A percentile compares a stretch with the other conserved stretches of the same genome.
Evolutionary conservation across 2,888 invertebrate species (phyloP).

Genomic region (Cacoxenus indagator): DNA sequence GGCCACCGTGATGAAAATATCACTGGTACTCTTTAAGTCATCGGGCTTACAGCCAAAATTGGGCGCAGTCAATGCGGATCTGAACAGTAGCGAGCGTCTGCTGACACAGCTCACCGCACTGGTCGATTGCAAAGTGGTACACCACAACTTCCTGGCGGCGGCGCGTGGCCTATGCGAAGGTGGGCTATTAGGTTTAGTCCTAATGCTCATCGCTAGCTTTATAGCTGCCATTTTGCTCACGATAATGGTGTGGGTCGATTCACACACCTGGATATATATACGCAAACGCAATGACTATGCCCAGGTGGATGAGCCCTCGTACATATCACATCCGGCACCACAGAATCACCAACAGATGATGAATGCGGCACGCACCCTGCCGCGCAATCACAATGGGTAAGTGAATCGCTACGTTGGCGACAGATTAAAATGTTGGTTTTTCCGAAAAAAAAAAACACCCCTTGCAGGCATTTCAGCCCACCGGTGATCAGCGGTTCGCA

Average conservation of each 20-base stretch:
- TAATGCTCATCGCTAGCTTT: conserved; percentile 89
- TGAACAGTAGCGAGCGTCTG: conserved; percentile 82
- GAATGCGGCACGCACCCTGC: conserved; percentile 72
- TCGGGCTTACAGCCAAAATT: conserved; percentile 80
- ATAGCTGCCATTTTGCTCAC: conserved; percentile 92
- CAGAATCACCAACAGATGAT: conserved; percentile 72
- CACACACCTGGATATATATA: conserved; percentile 97
- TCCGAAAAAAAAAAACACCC: not conserved
- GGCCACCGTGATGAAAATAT: conserved; percentile 70
- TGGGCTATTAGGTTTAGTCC: conserved; percentile 84
- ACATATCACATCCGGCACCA: conserved; percentile 70
- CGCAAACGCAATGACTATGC: conserved; percentile 86
- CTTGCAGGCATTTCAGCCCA: conserved; percentile 69
- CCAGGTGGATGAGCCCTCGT: conserved; percentile 86
- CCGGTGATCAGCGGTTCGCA: conserved; percentile 71
- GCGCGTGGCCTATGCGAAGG: conserved; percentile 87
- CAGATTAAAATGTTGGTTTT: conserved; percentile 12
- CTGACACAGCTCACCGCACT: conserved; percentile 78
- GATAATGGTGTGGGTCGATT: conserved; percentile 93
- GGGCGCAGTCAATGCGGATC: conserved; percentile 82
- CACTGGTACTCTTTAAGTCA: conserved; percentile 69
- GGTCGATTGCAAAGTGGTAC: conserved; percentile 87
- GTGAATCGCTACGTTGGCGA: conserved; percentile 29
- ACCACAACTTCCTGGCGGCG: conserved; percentile 85
- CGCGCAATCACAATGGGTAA: conserved; percentile 72